A percentile compares a stretch with the other conserved stretches of the same genome.
Conservation (phyloP, 2,888 invertebrate species). For the Folsomia candida region DNA sequence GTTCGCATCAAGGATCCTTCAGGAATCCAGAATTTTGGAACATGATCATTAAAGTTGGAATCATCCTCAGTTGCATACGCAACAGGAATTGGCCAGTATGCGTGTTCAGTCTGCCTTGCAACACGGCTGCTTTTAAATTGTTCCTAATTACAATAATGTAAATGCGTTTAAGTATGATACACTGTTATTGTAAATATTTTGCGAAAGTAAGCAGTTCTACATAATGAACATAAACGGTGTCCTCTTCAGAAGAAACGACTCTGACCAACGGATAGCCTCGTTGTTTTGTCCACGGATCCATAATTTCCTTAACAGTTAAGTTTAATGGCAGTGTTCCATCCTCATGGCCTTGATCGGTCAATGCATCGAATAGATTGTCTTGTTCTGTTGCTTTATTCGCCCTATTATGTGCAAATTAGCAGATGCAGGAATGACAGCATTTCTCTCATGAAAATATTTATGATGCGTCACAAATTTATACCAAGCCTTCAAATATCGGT, state of each 20-base stretch:
- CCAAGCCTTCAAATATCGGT: slow-evolving; percentile 38
- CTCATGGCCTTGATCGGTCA: slow-evolving; percentile 53
- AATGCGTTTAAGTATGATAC: not conserved
- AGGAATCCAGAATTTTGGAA: slow-evolving; percentile 42
- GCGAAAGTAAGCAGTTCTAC: slow-evolving; percentile 20
- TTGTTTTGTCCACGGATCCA: slow-evolving; percentile 56
- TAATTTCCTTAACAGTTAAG: slow-evolving; percentile 52
- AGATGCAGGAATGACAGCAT: slow-evolving; percentile 17
- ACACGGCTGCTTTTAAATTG: slow-evolving; percentile 11
- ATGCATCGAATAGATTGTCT: slow-evolving; percentile 55
- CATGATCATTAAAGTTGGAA: slow-evolving; percentile 35
- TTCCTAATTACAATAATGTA: not conserved
- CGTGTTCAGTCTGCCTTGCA: slow-evolving; percentile 10
- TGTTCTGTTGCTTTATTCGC: slow-evolving; percentile 55
- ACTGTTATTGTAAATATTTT: not conserved
- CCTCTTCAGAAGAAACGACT: slow-evolving; percentile 44
- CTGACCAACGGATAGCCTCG: slow-evolving; percentile 53
- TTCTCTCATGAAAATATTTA: too few relatives aligned
- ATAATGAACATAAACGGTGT: slow-evolving; percentile 50
- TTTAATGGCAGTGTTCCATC: slow-evolving; percentile 45
- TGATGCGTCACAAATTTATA: not conserved
- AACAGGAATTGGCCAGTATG: slow-evolving; percentile 44
- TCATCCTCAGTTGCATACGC: slow-evolving; percentile 33
- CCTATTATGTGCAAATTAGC: slow-evolving; percentile 33
- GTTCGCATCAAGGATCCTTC: slow-evolving; percentile 15